A percentile compares a stretch with the other conserved stretches of the same genome.
Conservation (phyloP, 2,888 invertebrate species). For the Rhaphigaster nebulosa region DNA sequence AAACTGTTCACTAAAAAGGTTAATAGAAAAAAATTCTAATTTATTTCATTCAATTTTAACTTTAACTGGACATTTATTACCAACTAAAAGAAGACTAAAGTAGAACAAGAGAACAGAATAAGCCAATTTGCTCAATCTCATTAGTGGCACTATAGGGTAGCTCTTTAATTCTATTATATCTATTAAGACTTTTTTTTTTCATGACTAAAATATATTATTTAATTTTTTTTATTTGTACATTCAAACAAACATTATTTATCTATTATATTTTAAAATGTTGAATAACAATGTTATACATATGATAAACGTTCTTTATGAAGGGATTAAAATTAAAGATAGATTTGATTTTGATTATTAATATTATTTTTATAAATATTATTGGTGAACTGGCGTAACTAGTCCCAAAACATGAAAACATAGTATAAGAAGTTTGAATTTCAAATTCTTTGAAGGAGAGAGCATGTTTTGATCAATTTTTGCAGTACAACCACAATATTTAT, state of each 20-base stretch:
- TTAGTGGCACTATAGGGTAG: conserved; percentile 63
- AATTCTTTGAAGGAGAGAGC: no score
- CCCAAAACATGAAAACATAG: no score
- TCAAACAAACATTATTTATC: neutral
- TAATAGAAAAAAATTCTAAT: neutral
- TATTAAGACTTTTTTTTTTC: conserved; percentile 43
- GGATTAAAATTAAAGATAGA: neutral
- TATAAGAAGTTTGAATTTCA: no score
- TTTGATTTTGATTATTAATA: no score
- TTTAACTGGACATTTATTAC: conserved; percentile 38
- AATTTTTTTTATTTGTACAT: neutral
- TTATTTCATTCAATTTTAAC: neutral
- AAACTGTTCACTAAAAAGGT: conserved; percentile 24
- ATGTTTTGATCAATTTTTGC: no score
- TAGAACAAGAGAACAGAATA: conserved; percentile 50
- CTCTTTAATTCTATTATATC: conserved; percentile 62
- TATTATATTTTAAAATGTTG: neutral
- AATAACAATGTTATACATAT: neutral
- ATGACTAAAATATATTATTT: conserved; percentile 8
- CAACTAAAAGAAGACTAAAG: conserved; percentile 40
- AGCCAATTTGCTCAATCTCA: conserved; percentile 62
- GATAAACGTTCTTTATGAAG: no score
- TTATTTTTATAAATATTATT: no score
- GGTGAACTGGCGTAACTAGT: no score
- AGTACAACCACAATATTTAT: no score